Percentiles rank a stretch among this genome's conserved stretches.
phyloP scores from a whole-genome alignment of 2,797 vertebrate species.

The Bovichtus diacanthus region DNA sequence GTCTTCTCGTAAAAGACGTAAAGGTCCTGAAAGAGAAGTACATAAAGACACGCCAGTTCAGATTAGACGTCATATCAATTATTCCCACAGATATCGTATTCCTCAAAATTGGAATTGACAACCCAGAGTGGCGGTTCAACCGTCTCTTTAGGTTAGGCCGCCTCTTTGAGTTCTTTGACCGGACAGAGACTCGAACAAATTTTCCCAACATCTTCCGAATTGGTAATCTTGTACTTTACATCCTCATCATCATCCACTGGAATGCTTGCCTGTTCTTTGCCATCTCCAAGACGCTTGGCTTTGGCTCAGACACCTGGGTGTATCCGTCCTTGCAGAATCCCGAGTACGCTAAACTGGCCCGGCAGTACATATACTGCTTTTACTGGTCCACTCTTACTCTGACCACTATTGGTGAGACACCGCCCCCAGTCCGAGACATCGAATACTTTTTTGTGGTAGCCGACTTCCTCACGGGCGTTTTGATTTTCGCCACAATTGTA shows the following conservation, averaged over 20 bases:
- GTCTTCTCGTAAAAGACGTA: constrained; percentile 90
- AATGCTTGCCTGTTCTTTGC: constrained; percentile 96
- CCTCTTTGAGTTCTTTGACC: constrained; percentile 97
- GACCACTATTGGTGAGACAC: constrained; percentile 97
- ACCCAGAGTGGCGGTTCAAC: constrained; percentile 94
- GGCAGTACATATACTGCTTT: constrained; percentile 95
- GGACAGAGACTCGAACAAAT: constrained; percentile 96
- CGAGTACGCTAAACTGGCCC: constrained; percentile 82
- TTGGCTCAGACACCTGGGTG: constrained; percentile 94
- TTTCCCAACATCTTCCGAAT: constrained; percentile 97
- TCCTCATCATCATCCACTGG: constrained; percentile 98
- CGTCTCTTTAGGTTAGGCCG: constrained; percentile 90
- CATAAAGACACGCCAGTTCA: constrained; percentile 89
- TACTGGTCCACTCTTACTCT: constrained; percentile 98
- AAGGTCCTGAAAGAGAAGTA: constrained; percentile 89
- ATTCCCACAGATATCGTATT: constrained; percentile 92
- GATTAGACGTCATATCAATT: constrained; percentile 89
- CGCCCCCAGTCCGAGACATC: constrained; percentile 91
- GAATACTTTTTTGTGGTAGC: constrained; percentile 96
- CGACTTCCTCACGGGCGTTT: constrained; percentile 95
- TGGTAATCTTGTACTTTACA: constrained; percentile 94
- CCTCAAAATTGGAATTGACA: constrained; percentile 87
- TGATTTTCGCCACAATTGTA: constrained; percentile 98
- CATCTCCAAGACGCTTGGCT: constrained; percentile 93
- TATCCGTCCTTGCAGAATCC: constrained; percentile 88